Evolutionary conservation across 2,113 vertebrate genomes (phyloP).

Genomic region (Arvicanthis niloticus): DNA sequence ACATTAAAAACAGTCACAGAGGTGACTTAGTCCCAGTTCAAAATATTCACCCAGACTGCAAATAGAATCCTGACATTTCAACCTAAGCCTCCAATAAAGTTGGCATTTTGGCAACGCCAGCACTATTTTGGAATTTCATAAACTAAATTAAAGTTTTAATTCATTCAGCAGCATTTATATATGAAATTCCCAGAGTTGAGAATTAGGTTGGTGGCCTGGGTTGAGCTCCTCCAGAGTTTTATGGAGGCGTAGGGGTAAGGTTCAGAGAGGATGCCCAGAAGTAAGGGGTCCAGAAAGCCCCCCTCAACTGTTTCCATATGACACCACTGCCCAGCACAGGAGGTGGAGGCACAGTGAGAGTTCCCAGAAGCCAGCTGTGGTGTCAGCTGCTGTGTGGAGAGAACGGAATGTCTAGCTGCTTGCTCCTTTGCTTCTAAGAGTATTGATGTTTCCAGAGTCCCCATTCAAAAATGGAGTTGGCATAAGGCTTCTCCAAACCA

Average conservation of each 20-base stretch:
- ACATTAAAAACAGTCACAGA: conserved; percentile 58
- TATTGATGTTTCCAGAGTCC: conserved; percentile 54
- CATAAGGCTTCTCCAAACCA: not conserved
- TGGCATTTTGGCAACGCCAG: not conserved
- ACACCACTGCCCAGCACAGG: not conserved
- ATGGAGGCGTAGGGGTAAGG: not conserved
- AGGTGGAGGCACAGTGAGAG: not conserved
- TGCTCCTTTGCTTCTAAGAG: conserved; percentile 18
- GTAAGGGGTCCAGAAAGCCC: not conserved
- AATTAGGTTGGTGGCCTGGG: not conserved
- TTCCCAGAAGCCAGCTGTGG: conserved; percentile 50
- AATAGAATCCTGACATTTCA: conserved; percentile 67
- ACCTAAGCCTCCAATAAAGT: conserved; percentile 9
- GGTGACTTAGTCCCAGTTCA: conserved; percentile 58
- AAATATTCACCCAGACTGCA: conserved; percentile 42
- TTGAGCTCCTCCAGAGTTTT: not conserved
- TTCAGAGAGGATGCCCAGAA: not conserved
- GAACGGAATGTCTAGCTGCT: conserved; percentile 15
- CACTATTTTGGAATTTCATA: conserved; percentile 32
- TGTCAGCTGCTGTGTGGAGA: conserved; percentile 56
- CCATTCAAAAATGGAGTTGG: not conserved
- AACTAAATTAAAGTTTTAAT: conserved; percentile 53
- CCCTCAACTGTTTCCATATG: conserved; percentile 57
- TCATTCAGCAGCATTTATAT: conserved; percentile 34
- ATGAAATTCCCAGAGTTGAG: not conserved